Evolutionary conservation across 1,140 invertebrate species (phyloP).

Genomic region (Leptestheria dahalacensis): DNA sequence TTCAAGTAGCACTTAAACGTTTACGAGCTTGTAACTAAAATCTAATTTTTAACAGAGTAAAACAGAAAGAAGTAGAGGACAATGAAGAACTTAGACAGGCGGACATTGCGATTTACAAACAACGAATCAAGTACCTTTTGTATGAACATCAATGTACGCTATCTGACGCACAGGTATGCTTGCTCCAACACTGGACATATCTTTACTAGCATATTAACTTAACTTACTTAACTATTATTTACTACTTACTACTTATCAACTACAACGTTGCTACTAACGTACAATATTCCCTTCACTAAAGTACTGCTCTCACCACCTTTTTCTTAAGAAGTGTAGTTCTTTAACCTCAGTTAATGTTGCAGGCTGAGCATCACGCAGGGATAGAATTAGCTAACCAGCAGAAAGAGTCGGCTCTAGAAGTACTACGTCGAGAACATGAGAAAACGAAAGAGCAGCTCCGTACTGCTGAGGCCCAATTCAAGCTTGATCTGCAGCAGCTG

Average conservation of each 20-base stretch:
- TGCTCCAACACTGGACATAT: neutral
- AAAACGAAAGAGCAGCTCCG: slow-evolving; percentile 52
- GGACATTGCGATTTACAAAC: slow-evolving; percentile 73
- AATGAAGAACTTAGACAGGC: slow-evolving; percentile 68
- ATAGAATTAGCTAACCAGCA: slow-evolving; percentile 58
- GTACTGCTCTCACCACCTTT: too few relatives aligned
- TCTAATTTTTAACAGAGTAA: slow-evolving; percentile 39
- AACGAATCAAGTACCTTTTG: slow-evolving; percentile 82
- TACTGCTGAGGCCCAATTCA: slow-evolving; percentile 49
- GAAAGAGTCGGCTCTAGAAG: slow-evolving; percentile 52
- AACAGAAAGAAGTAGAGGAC: slow-evolving; percentile 77
- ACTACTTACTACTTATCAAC: too few relatives aligned
- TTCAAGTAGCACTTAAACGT: neutral
- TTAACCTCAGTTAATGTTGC: too few relatives aligned
- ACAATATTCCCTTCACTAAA: too few relatives aligned
- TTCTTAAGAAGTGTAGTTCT: too few relatives aligned
- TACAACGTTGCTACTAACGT: too few relatives aligned
- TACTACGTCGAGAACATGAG: slow-evolving; percentile 61
- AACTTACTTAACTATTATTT: too few relatives aligned
- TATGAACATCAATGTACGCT: slow-evolving; percentile 78
- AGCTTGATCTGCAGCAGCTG: slow-evolving; percentile 44
- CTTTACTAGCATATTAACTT: too few relatives aligned
- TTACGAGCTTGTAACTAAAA: neutral
- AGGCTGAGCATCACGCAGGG: slow-evolving; percentile 54
- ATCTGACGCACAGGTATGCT: slow-evolving; percentile 46